phyloP scores from a whole-genome alignment of 64 coral and sea anemone species.

The Pocillopora verrucosa region DNA sequence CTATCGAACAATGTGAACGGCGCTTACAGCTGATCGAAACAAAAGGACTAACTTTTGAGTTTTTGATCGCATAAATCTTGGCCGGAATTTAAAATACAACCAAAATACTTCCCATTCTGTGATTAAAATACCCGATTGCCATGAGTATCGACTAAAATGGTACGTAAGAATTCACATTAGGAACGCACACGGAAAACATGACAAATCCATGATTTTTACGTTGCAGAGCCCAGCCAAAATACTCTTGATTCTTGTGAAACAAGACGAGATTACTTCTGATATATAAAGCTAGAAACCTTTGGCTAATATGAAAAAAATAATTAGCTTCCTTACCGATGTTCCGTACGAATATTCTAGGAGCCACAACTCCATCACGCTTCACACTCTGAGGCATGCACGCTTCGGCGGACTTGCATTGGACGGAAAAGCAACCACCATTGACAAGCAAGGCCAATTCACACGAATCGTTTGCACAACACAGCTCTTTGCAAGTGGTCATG shows the following conservation, averaged over 20 bases:
- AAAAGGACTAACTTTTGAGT: not conserved
- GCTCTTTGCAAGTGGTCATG: slow-evolving; percentile 75
- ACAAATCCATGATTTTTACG: too few relatives aligned
- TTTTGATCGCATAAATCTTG: not conserved
- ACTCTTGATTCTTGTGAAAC: too few relatives aligned
- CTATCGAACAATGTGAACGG: not conserved
- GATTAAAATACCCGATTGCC: not conserved
- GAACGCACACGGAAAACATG: too few relatives aligned
- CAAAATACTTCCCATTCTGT: too few relatives aligned
- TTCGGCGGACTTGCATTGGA: slow-evolving; percentile 71
- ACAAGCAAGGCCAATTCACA: slow-evolving; percentile 90
- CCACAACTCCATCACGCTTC: slow-evolving; percentile 1
- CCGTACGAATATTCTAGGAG: slow-evolving; percentile 26
- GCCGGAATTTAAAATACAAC: not conserved
- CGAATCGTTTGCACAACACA: slow-evolving; percentile 65
- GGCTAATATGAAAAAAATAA: not conserved
- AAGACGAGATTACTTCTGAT: not conserved
- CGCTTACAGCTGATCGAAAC: not conserved
- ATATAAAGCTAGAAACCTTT: not conserved
- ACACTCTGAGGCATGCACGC: slow-evolving; percentile 46
- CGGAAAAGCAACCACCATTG: slow-evolving; percentile 69
- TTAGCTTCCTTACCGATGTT: slow-evolving; percentile 14
- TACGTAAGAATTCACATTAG: too few relatives aligned
- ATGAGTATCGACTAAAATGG: too few relatives aligned
- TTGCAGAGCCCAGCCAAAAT: too few relatives aligned